phyloP scores from a whole-genome alignment of 1,140 invertebrate genomes.

The Pygmarrhopalites habei region DNA sequence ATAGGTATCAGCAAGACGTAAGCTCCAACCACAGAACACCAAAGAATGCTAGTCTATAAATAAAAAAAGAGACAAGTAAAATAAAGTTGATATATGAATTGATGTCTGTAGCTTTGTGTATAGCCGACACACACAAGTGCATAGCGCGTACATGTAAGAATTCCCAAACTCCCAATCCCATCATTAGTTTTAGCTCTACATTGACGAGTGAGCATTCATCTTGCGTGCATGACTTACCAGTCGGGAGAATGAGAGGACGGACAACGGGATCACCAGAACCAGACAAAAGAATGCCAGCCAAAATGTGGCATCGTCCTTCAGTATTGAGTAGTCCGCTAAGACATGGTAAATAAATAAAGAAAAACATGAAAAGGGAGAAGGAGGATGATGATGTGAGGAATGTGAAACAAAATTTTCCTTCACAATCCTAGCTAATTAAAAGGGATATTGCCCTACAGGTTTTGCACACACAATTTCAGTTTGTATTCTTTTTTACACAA shows the following conservation, averaged over 20 bases:
- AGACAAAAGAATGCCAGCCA: constrained; percentile 54
- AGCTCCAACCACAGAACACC: constrained; percentile 56
- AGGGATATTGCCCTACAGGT: no score
- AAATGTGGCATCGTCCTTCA: constrained; percentile 53
- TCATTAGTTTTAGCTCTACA: background rate
- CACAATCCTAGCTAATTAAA: no score
- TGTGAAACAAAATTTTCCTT: no score
- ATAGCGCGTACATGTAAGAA: background rate
- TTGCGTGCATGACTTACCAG: constrained; percentile 33
- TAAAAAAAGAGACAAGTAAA: background rate
- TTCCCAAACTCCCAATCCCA: background rate
- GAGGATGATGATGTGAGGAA: no score
- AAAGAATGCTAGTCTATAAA: constrained; percentile 53
- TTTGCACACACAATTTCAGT: no score
- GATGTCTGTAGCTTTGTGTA: no score
- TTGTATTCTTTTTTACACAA: no score
- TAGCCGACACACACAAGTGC: background rate
- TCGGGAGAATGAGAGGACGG: constrained; percentile 49
- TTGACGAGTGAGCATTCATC: no score
- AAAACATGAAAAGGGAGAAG: no score
- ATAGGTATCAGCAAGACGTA: constrained; percentile 55
- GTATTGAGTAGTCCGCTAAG: constrained; percentile 51
- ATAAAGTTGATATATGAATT: no score
- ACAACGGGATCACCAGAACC: constrained; percentile 48
- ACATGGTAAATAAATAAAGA: constrained; percentile 17